Conservation (phyloP, 1,140 invertebrate species). For the Macrostomum lignano region DNA sequence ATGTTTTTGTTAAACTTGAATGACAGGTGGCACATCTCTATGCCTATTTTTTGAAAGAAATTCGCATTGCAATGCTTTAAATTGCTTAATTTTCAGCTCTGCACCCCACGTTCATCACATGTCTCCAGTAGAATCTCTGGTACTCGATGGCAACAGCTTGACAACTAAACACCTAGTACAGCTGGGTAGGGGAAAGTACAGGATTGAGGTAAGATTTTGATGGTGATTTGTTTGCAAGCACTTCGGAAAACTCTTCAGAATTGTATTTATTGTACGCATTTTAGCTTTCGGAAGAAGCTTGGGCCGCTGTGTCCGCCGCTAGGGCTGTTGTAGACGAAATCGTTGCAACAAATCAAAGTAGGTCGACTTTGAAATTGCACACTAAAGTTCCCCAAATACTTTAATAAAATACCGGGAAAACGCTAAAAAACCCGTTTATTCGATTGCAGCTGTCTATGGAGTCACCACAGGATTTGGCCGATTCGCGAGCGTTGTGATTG, state of each 20-base stretch:
- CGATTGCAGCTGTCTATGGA: conserved; percentile 37
- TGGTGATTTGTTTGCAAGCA: conserved; percentile 4
- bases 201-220: conserved; percentile 31
- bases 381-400: not conserved
- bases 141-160: conserved; percentile 34
- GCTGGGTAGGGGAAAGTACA: conserved; percentile 33
- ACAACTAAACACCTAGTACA: conserved; percentile 33
- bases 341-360: conserved; percentile 35
- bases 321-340: conserved; percentile 35
- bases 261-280: conserved; percentile 4
- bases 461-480: conserved; percentile 49
- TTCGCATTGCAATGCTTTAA: too few relatives aligned
- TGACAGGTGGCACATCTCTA: too few relatives aligned
- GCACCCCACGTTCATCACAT: too few relatives aligned
- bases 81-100: too few relatives aligned
- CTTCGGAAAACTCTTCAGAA: not conserved
- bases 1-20: too few relatives aligned
- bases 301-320: conserved; percentile 31
- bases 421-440: not conserved
- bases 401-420: conserved; percentile 1
- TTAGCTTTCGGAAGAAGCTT: conserved; percentile 33
- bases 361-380: not conserved
- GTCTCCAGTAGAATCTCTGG: conserved; percentile 24
- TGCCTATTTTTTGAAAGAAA: too few relatives aligned
- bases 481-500: conserved; percentile 37